Evolutionary conservation across 2,797 vertebrate genomes (phyloP).

Genomic region (Silurus aristotelis): DNA sequence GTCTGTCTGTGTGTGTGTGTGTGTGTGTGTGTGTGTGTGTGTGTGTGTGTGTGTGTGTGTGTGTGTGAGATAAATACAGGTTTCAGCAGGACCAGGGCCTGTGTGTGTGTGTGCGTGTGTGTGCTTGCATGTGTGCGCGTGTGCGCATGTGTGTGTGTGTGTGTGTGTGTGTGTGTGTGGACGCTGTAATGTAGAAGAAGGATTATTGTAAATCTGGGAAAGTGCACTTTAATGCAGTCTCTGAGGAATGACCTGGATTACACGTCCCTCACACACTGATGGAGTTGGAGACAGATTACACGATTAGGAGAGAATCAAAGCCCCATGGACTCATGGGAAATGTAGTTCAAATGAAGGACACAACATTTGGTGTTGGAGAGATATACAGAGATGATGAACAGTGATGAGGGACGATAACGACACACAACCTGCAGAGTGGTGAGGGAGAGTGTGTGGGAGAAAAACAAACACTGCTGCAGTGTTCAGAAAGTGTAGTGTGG

Average conservation of each 20-base stretch:
- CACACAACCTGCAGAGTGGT: too few species aligned
- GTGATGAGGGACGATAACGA: not conserved
- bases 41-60: not conserved
- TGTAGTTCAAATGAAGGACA: conserved; percentile 8
- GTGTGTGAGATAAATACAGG: not conserved
- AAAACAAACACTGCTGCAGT: not conserved
- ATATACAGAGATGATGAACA: not conserved
- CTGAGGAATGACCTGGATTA: conserved; percentile 20
- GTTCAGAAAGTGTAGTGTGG: not conserved
- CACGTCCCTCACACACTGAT: not conserved
- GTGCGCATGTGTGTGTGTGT: too few species aligned
- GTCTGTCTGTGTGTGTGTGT: too few species aligned
- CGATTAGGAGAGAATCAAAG: not conserved
- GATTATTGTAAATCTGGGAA: conserved; percentile 27
- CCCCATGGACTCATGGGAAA: conserved; percentile 5
- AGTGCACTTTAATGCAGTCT: conserved; percentile 14
- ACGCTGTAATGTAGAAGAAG: not conserved
- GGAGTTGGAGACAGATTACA: conserved; percentile 10
- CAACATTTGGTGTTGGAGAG: not conserved
- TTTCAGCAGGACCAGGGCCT: not conserved
- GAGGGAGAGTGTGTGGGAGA: too few species aligned
- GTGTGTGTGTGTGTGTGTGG: not conserved
- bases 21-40: too few species aligned
- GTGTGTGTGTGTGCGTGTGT: too few species aligned
- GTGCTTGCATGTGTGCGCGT: not conserved